Evolutionary conservation across 2,797 vertebrate genomes (phyloP).

Genomic region (Pangasius djambal): DNA sequence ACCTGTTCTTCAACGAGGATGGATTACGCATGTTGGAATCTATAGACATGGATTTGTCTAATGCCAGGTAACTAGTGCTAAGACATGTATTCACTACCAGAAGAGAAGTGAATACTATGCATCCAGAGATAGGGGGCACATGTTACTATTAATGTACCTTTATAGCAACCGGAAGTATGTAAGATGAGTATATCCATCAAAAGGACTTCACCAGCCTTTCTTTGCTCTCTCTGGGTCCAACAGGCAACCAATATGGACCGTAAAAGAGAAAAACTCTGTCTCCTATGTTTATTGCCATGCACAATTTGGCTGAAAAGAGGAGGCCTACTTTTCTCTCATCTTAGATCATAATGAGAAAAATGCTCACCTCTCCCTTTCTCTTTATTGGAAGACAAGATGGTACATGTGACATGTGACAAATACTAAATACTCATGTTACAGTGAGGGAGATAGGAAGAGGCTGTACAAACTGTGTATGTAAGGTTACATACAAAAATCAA

Average conservation of each 20-base stretch:
- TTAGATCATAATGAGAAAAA: too few species aligned
- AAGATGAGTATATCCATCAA: background rate
- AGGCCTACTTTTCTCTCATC: background rate
- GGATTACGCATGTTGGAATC: slow-evolving; percentile 96
- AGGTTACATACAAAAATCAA: too few species aligned
- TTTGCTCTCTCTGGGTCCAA: background rate
- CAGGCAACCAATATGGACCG: background rate
- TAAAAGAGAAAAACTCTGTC: background rate
- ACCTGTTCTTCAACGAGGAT: slow-evolving; percentile 96
- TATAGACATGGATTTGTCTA: slow-evolving; percentile 91
- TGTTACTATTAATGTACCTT: background rate
- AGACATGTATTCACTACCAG: background rate
- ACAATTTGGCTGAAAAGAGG: background rate
- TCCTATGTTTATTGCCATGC: background rate
- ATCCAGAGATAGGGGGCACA: background rate
- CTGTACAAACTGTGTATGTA: too few species aligned
- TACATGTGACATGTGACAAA: too few species aligned
- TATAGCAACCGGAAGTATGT: background rate
- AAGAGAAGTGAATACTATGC: background rate
- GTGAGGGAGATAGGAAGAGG: too few species aligned
- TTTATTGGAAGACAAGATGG: too few species aligned
- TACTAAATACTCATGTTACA: too few species aligned
- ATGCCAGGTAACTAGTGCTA: slow-evolving; percentile 84
- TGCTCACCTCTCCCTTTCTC: background rate
- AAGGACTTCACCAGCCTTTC: background rate